Conservation (phyloP, 1,140 invertebrate genomes). For the Meloidogyne exigua region DNA sequence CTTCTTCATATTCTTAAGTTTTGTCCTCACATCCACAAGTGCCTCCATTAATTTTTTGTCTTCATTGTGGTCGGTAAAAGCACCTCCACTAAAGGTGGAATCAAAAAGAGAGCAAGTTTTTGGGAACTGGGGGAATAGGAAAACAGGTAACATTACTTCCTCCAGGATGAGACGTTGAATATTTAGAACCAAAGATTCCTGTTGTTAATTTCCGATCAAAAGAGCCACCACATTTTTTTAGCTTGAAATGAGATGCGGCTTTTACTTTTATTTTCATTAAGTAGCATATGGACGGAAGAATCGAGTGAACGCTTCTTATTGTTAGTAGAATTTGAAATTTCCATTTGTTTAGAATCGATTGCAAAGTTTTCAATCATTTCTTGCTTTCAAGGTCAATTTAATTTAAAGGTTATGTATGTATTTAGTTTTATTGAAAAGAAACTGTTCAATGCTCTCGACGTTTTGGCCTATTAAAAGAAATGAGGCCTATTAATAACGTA, state of each 20-base stretch:
- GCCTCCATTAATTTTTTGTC: slow-evolving; percentile 33
- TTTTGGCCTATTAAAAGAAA: neutral
- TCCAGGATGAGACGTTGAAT: neutral
- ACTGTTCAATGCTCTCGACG: neutral
- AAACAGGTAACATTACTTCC: slow-evolving; percentile 13
- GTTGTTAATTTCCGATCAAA: slow-evolving; percentile 2
- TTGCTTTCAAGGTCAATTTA: neutral
- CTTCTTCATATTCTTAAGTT: neutral
- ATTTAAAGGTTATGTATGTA: neutral
- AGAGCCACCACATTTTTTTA: slow-evolving; percentile 4
- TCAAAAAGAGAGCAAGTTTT: slow-evolving; percentile 37
- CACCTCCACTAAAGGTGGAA: slow-evolving; percentile 30
- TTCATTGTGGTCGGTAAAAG: slow-evolving; percentile 20
- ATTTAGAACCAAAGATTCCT: slow-evolving; percentile 1
- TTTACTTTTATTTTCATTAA: slow-evolving; percentile 3
- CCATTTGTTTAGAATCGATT: neutral
- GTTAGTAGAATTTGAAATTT: neutral
- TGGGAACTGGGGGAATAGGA: slow-evolving; percentile 33
- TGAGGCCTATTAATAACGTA: neutral
- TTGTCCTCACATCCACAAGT: neutral
- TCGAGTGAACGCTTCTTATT: neutral
- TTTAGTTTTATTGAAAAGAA: neutral
- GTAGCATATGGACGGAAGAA: neutral
- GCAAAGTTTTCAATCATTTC: slow-evolving; percentile 6
- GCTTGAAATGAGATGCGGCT: neutral